These are phyloP conservation scores for Epiperipatus broadwayi DNA, from an alignment of 2,888 invertebrate species.

Conservation along the genomic window DNA sequence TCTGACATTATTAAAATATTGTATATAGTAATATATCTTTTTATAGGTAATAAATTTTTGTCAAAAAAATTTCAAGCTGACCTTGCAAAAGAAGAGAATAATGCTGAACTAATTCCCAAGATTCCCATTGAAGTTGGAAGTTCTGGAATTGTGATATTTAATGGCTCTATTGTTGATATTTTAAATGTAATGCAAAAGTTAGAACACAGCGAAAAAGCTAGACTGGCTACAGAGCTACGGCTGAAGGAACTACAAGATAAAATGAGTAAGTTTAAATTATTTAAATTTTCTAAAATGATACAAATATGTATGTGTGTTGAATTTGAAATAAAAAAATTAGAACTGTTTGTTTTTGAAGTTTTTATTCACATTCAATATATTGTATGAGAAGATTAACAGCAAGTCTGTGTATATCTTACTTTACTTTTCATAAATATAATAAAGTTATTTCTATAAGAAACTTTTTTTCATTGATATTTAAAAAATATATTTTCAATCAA, in stretches of 20 bases:
- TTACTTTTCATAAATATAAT: too few relatives aligned
- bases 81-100: slow-evolving; percentile 6
- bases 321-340: not conserved
- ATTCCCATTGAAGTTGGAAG: slow-evolving; percentile 15
- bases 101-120: slow-evolving; percentile 11
- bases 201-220: slow-evolving; percentile 50
- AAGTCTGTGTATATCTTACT: too few relatives aligned
- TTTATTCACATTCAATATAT: not conserved
- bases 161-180: slow-evolving; percentile 58
- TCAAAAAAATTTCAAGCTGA: slow-evolving; percentile 15
- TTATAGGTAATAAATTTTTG: slow-evolving; percentile 18
- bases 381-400: too few relatives aligned
- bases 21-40: not conserved
- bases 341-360: not conserved
- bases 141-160: slow-evolving; percentile 49
- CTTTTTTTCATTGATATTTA: too few relatives aligned
- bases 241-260: slow-evolving; percentile 21
- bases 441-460: too few relatives aligned
- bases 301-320: slow-evolving; percentile 34
- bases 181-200: slow-evolving; percentile 55
- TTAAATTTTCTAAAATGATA: slow-evolving; percentile 25
- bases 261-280: slow-evolving; percentile 7
- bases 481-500: too few relatives aligned
- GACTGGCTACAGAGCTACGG: slow-evolving; percentile 46
- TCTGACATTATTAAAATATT: too few relatives aligned